Conservation (phyloP, 2,797 vertebrate genomes). For the Eutrigla gurnardus region DNA sequence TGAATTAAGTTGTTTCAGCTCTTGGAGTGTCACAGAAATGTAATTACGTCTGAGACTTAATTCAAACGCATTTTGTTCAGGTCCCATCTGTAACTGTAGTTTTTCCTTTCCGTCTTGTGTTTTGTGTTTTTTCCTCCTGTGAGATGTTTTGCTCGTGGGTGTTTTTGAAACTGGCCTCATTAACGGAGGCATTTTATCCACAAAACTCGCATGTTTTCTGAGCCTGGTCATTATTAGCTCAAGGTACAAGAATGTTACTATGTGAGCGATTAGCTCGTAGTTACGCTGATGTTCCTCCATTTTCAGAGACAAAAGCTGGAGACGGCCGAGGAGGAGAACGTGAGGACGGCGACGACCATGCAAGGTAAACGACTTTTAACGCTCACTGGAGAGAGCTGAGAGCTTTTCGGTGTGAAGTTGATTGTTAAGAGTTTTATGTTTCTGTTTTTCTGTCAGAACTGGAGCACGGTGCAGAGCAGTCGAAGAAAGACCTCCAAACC, state of each 20-base stretch:
- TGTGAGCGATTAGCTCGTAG: conserved; percentile 41
- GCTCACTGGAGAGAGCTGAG: no score
- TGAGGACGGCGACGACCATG: conserved; percentile 77
- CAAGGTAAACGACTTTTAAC: conserved; percentile 75
- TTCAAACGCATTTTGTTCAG: not conserved
- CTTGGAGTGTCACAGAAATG: not conserved
- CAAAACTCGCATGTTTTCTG: conserved; percentile 49
- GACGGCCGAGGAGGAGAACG: conserved; percentile 80
- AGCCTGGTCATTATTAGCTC: conserved; percentile 63
- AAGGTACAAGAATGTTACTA: conserved; percentile 65
- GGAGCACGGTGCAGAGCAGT: conserved; percentile 64
- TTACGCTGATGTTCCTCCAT: conserved; percentile 53
- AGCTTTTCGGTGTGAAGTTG: not conserved
- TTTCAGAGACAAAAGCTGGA: conserved; percentile 87
- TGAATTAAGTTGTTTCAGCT: not conserved
- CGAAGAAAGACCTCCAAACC: conserved; percentile 55
- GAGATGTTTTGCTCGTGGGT: conserved; percentile 49
- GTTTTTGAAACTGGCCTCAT: conserved; percentile 52
- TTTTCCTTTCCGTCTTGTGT: not conserved
- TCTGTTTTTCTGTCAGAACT: conserved; percentile 71
- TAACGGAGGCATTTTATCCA: conserved; percentile 50
- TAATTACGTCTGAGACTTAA: not conserved
- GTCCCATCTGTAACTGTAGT: not conserved
- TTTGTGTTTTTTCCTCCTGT: not conserved
- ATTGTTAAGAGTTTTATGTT: not conserved